A percentile compares a stretch with the other conserved stretches of the same genome.
phyloP scores from a whole-genome alignment of 2,888 invertebrate genomes.

The Pemphredon lugubris region DNA sequence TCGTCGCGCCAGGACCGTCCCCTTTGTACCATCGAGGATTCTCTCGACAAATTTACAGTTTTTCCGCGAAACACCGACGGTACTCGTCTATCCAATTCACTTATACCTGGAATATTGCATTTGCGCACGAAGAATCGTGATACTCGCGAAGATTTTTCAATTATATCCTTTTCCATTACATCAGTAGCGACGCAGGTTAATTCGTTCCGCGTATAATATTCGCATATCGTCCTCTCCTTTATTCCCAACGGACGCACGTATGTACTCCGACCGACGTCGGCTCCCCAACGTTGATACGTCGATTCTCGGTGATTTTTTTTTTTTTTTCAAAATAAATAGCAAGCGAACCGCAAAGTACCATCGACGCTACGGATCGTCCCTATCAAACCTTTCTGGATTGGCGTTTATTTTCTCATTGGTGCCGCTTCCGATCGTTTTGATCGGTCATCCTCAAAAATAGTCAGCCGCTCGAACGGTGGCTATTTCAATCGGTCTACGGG shows the following conservation, averaged over 20 bases:
- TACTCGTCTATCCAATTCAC: slow-evolving; percentile 4
- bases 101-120: neutral
- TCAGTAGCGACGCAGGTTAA: no score
- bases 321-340: slow-evolving; percentile 40
- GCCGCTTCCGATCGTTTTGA: slow-evolving; percentile 59
- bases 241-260: no score
- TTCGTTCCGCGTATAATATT: no score
- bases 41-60: neutral
- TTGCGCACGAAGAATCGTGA: no score
- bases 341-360: slow-evolving; percentile 31
- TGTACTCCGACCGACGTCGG: no score
- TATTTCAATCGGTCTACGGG: slow-evolving; percentile 59
- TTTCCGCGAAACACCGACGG: neutral
- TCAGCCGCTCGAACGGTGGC: slow-evolving; percentile 40
- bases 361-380: neutral
- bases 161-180: no score
- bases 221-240: no score
- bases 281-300: no score
- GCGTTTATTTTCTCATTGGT: slow-evolving; percentile 53
- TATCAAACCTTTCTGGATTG: slow-evolving; percentile 7
- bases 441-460: slow-evolving; percentile 63
- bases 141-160: no score
- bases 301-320: no score
- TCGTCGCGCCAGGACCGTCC: no score
- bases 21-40: slow-evolving; percentile 10